Evolutionary conservation across 1,140 invertebrate species (phyloP), one percentile per base, ranked within the genome.

Genomic region (Lycorma delicatula): DNA sequence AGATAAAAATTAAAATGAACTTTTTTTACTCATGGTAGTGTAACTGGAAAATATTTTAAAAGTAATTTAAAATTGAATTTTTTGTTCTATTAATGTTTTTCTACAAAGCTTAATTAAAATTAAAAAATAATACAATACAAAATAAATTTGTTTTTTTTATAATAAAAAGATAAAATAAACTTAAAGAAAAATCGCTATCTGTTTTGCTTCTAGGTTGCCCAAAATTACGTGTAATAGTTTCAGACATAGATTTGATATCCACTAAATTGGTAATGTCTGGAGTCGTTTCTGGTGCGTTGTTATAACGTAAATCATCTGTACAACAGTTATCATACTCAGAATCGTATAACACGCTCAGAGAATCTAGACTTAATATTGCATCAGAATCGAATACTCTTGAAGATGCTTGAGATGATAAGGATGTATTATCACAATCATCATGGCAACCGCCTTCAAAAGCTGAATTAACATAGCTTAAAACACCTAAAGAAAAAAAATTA

Each of bases 381-480:
- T 86, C 85, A 2, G 83, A 84, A 66, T 87, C 85, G 63, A 86
- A 80, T 20, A 87, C 78, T 13, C 86, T 78, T 9, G 86, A 89
- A 46, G 86, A 89, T 6, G 87, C 87, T 55, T 87, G 74, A 0
- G 84, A 86, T 50, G 82, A 85, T 60, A 88, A 82, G 27, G 86
- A 85, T 23, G 87, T 87, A 63, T 84, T 84, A 67, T 87, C 85
- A 16, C 68, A 70, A 38, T 74, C 74, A 25, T 62, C 63, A 52
- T 71, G 70, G 28, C 70, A 68, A 62, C 81, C 82, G 54, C 58
- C 63, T 16, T 65, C 62, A 67, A 87, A 87, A 57, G 87, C 81
- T n/a, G 87, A 90, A 72, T 90, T 91, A 23, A 89, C 85, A 70
- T 91, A 87, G 67, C 87, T 90, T 41, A 90, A 71, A 5, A 87